Evolutionary conservation across 2,113 vertebrate species (phyloP).

Genomic region (Castor canadensis): DNA sequence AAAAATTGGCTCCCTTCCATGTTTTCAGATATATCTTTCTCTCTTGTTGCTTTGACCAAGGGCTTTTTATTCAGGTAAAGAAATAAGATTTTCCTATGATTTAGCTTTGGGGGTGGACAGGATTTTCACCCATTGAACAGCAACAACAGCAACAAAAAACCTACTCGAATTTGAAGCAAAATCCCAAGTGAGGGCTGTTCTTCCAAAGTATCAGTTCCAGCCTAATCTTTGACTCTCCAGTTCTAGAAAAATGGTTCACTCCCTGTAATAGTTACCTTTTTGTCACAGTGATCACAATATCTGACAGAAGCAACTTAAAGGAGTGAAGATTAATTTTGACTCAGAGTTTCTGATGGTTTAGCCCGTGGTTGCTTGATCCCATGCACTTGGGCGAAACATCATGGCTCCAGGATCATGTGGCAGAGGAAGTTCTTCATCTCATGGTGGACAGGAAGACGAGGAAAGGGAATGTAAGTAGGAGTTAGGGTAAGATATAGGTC

Average conservation of each 20-base stretch:
- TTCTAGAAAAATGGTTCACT: background rate
- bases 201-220: background rate
- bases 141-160: background rate
- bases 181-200: background rate
- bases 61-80: background rate
- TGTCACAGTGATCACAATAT: too few relatives aligned
- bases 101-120: background rate
- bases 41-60: background rate
- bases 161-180: background rate
- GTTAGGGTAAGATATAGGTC: too few relatives aligned
- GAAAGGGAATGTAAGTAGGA: too few relatives aligned
- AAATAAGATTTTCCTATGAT: background rate
- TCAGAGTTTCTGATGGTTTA: too few relatives aligned
- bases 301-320: too few relatives aligned
- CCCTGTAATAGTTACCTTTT: background rate
- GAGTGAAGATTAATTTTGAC: too few relatives aligned
- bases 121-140: constrained; percentile 23
- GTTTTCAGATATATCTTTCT: background rate
- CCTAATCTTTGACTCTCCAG: background rate
- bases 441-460: too few relatives aligned
- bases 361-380: too few relatives aligned
- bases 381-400: too few relatives aligned
- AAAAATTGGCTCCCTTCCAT: background rate
- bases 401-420: too few relatives aligned
- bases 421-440: too few relatives aligned